Evolutionary conservation across 2,888 invertebrate species (phyloP).

Genomic region (Anarsia innoxiella): DNA sequence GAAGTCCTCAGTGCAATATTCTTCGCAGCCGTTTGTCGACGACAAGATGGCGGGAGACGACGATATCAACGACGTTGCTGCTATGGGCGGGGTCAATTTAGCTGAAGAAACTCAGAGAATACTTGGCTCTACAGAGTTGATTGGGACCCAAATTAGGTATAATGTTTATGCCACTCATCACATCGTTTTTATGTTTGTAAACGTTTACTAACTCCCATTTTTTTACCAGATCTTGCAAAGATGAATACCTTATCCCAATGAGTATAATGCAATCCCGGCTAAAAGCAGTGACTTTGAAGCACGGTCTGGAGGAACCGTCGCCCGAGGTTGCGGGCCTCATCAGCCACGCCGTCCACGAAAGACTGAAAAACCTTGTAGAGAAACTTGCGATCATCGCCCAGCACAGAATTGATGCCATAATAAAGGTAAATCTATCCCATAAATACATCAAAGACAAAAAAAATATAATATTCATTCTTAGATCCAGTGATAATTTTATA

Average conservation of each 20-base stretch:
- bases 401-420: conserved; percentile 92
- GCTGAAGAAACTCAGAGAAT: conserved; percentile 97
- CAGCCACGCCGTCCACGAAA: conserved; percentile 95
- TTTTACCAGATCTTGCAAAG: conserved; percentile 85
- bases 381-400: conserved; percentile 95
- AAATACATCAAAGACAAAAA: no score
- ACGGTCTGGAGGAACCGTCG: conserved; percentile 89
- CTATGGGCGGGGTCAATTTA: conserved; percentile 99
- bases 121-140: conserved; percentile 90
- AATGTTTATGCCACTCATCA: conserved; percentile 78
- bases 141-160: conserved; percentile 86
- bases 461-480: no score
- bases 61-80: conserved; percentile 98
- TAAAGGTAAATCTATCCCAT: no score
- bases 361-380: conserved; percentile 92
- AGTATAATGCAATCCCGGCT: conserved; percentile 85
- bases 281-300: conserved; percentile 81
- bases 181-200: background rate
- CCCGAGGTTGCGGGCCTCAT: conserved; percentile 91
- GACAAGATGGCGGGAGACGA: conserved; percentile 86
- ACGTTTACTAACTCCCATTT: background rate
- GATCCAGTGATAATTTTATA: no score
- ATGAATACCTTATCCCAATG: conserved; percentile 90
- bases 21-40: conserved; percentile 50
- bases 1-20: conserved; percentile 60